Base-by-base conservation (phyloP, 2,888 invertebrate genomes). In the Drosophila atripex region DNA sequence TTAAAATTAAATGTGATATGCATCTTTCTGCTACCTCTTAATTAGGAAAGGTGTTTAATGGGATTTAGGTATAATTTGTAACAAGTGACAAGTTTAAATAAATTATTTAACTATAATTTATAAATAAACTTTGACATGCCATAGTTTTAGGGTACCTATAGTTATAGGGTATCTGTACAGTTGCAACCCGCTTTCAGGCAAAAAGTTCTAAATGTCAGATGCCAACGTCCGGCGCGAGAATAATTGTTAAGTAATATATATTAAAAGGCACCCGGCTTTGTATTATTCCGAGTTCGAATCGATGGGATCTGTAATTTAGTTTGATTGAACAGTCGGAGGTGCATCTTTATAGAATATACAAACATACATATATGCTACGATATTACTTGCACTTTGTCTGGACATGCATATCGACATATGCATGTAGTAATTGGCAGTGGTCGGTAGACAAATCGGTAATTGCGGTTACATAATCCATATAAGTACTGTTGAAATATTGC, bases 371-470 rank as follows among this genome's bases (percentile, higher is more conserved):
- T 21, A 23, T 23, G 21, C 21, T 23, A 5, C 4, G 0, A 21
- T 16, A 18, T 1, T 3, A 16, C 30, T 30, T 11, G 41, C 21
- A 16, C 41, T 58, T 58, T 64, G 28, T 46, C 50, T 64, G 43
- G 68, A 55, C 65, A 68, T 65, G 65, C 55, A 65, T 65, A 68
- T 68, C 21, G 69, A 18, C 54, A n/a, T n/a, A n/a, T n/a, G n/a
- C n/a, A n/a, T 16, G 52, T 64, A 64, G 52, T 64, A 64, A 64
- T 64, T 64, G 64, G 65, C 56, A 28, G 41, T 45, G 66, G 28
- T 41, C 69, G 69, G 57, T 69, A 66, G 65, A 43, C 65, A 69
- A 57, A 69, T 66, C 56, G 69, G 57, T 56, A 69, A 66, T 66
- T 49, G 65, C 56, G 43, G 21, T 66, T 66, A 9, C 65, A 66